Evolutionary conservation across 2,888 invertebrate species (phyloP).

Genomic region (Alsophila aescularia): DNA sequence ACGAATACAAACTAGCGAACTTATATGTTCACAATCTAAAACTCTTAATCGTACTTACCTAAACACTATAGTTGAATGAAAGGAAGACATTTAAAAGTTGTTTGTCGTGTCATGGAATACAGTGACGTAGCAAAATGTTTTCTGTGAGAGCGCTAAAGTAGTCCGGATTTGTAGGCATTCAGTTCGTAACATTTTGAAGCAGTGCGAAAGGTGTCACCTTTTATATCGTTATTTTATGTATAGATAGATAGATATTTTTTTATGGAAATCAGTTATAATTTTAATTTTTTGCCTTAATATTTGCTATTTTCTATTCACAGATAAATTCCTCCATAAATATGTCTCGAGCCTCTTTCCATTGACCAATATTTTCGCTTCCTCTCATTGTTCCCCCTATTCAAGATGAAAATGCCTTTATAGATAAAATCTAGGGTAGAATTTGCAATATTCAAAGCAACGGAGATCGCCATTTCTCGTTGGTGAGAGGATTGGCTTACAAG

Average conservation of each 20-base stretch:
- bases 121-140: slow-evolving; percentile 56
- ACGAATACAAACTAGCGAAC: slow-evolving; percentile 53
- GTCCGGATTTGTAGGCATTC: slow-evolving; percentile 46
- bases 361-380: slow-evolving; percentile 35
- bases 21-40: slow-evolving; percentile 27
- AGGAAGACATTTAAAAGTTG: slow-evolving; percentile 20
- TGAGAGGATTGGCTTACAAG: slow-evolving; percentile 35
- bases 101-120: slow-evolving; percentile 33
- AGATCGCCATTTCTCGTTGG: slow-evolving; percentile 40
- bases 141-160: slow-evolving; percentile 43
- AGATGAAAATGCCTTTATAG: slow-evolving; percentile 43
- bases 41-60: slow-evolving; percentile 26
- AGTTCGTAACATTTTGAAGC: slow-evolving; percentile 37
- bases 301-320: not conserved
- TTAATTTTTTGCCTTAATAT: not conserved
- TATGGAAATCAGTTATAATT: not conserved
- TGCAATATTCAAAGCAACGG: slow-evolving; percentile 52
- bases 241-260: no score
- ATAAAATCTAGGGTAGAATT: slow-evolving; percentile 58
- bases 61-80: slow-evolving; percentile 34
- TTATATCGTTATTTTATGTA: no score
- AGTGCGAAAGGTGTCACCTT: no score
- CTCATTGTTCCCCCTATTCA: slow-evolving; percentile 40
- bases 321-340: slow-evolving; percentile 16
- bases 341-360: slow-evolving; percentile 10